Conservation (phyloP, 1,140 invertebrate species). For the Mamestra configurata region DNA sequence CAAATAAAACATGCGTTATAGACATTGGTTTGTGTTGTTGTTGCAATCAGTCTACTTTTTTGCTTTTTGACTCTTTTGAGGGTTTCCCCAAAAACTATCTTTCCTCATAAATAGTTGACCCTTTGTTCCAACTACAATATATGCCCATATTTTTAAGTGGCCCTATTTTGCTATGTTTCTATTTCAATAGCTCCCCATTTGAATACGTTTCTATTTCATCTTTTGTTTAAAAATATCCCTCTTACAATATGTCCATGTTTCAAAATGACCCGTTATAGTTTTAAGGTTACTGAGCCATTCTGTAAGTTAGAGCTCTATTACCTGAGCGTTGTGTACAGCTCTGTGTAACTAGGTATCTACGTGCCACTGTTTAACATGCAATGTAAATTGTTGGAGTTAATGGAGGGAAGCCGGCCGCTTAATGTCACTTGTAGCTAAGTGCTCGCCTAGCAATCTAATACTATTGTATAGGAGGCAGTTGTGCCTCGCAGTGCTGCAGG, state of each 20-base stretch:
- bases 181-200: too few species aligned
- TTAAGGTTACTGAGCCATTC: too few species aligned
- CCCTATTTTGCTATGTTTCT: too few species aligned
- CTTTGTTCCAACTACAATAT: too few species aligned
- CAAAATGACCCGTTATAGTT: too few species aligned
- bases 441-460: conserved; percentile 19
- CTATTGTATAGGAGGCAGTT: too few species aligned
- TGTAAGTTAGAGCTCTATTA: background rate
- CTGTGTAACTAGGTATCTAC: background rate
- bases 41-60: background rate
- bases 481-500: background rate
- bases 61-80: background rate
- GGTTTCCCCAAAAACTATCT: too few species aligned
- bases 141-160: too few species aligned
- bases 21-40: conserved; percentile 9
- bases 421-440: conserved; percentile 45
- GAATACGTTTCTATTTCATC: too few species aligned
- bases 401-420: conserved; percentile 37
- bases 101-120: too few species aligned
- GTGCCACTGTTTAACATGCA: conserved; percentile 36
- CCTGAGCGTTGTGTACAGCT: conserved; percentile 1
- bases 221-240: too few species aligned
- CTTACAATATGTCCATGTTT: too few species aligned
- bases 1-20: conserved; percentile 40
- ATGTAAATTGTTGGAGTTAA: conserved; percentile 42